Evolutionary conservation across 2,888 invertebrate species (phyloP).

Genomic region (Caenorhabditis drosophilae): DNA sequence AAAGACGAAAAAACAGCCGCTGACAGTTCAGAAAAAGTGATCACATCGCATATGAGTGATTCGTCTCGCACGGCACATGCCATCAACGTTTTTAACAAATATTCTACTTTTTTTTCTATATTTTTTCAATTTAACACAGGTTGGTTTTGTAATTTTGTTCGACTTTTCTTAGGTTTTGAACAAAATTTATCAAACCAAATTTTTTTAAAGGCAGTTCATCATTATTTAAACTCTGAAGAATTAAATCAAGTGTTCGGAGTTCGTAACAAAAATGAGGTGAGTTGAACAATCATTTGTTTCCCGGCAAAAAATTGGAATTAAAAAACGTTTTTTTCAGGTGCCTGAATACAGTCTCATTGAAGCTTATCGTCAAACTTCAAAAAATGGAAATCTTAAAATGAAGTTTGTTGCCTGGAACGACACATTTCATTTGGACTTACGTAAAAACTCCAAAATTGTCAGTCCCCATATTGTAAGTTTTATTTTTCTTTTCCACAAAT

Average conservation of each 20-base stretch:
- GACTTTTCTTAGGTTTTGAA: too few relatives aligned
- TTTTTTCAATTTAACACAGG: slow-evolving; percentile 31
- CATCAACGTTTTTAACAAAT: slow-evolving; percentile 35
- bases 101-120: slow-evolving; percentile 28
- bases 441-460: slow-evolving; percentile 55
- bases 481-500: background rate
- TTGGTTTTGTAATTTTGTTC: slow-evolving; percentile 7
- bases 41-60: slow-evolving; percentile 43
- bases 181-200: background rate
- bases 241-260: slow-evolving; percentile 65
- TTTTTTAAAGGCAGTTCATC: slow-evolving; percentile 58
- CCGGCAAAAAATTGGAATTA: background rate
- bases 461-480: slow-evolving; percentile 52
- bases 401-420: slow-evolving; percentile 62
- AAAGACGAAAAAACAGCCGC: background rate
- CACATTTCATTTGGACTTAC: slow-evolving; percentile 57
- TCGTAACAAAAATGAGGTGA: slow-evolving; percentile 48
- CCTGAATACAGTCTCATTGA: slow-evolving; percentile 44
- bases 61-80: slow-evolving; percentile 41
- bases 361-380: slow-evolving; percentile 9
- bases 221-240: slow-evolving; percentile 57
- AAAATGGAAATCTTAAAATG: slow-evolving; percentile 36
- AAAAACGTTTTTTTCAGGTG: slow-evolving; percentile 25
- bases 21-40: background rate
- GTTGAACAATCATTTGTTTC: background rate